Evolutionary conservation across 2,888 invertebrate species (phyloP), one percentile per base, ranked within the genome.

Genomic region (Micoletzkya japonica): DNA sequence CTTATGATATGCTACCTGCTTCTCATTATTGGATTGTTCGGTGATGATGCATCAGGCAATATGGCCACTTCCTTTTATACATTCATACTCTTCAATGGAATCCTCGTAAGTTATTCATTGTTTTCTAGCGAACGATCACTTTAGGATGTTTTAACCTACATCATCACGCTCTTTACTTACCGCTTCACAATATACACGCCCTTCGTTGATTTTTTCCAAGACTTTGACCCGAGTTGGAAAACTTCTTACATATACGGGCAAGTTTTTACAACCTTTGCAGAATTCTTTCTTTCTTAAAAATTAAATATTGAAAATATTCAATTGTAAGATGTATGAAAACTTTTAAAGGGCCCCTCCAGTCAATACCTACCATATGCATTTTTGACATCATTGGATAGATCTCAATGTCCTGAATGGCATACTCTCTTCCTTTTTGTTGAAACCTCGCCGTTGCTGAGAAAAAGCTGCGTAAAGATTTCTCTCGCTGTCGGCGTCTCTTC

Each of bases 51-150:
- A 14, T 49, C 44, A 4, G 61, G 59, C 36, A 61, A 34, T 30
- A 61, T 61, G 61, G 49, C 44, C 49, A 61, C 61, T 28, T 36
- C 36, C 52, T 64, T 64, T 52, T 64, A 64, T 39, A 34, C 64
- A 14, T 52, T 64, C 36, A 50, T 64, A 28, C 20, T 64, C 32
- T 64, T 64, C 52, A 52, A 36, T 30, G 64, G 64, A n/a, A 64
- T 64, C 37, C 17, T 64, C 32, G 64, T 64, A 20, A 50, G 52
- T 24, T 1, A 20, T n/a, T n/a, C 24, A 7, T 20, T 54, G 14
- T 7, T 24, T 24, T 54, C 24, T n/a, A 20, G 7, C 14, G 44
- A 44, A 14, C 17, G 44, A 14, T 3, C n/a, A 10, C 17, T 58
- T n/a, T 44, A 64, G 64, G 64, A 64, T 24, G 1, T 64, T 10